These are phyloP conservation scores for Danionella dracula DNA, from an alignment of 2,797 vertebrate genomes.

Conservation along the genomic window DNA sequence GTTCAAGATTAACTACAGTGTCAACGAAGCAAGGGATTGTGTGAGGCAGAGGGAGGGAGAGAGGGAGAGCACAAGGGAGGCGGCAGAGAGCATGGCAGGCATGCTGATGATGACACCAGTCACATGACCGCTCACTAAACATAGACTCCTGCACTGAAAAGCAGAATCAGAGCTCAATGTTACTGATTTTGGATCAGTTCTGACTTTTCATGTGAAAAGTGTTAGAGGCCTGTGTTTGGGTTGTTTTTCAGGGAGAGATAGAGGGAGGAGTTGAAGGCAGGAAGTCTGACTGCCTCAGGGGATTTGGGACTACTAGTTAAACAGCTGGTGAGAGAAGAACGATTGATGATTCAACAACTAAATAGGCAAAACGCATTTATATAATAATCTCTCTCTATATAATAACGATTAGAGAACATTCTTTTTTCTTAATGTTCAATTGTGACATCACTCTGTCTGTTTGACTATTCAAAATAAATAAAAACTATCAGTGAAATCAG, in stretches of 20 bases:
- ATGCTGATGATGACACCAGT: conserved; percentile 62
- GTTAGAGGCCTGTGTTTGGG: background rate
- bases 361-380: no score
- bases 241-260: background rate
- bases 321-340: conserved; percentile 16
- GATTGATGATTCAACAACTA: background rate
- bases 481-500: no score
- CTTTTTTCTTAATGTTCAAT: no score
- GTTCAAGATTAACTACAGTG: conserved; percentile 49
- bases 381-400: no score
- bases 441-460: no score
- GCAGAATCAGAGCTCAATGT: conserved; percentile 37
- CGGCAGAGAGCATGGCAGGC: conserved; percentile 46
- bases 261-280: conserved; percentile 4
- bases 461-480: no score
- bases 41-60: conserved; percentile 25
- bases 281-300: conserved; percentile 18
- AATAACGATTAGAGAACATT: no score
- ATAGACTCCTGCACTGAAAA: conserved; percentile 30
- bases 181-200: conserved; percentile 21
- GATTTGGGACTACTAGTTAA: conserved; percentile 11
- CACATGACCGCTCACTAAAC: conserved; percentile 57
- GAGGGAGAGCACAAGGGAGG: conserved; percentile 25
- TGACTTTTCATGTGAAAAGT: background rate
- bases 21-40: conserved; percentile 14